phyloP scores from a whole-genome alignment of 2,888 invertebrate species.

The Ypsolopha sequella region DNA sequence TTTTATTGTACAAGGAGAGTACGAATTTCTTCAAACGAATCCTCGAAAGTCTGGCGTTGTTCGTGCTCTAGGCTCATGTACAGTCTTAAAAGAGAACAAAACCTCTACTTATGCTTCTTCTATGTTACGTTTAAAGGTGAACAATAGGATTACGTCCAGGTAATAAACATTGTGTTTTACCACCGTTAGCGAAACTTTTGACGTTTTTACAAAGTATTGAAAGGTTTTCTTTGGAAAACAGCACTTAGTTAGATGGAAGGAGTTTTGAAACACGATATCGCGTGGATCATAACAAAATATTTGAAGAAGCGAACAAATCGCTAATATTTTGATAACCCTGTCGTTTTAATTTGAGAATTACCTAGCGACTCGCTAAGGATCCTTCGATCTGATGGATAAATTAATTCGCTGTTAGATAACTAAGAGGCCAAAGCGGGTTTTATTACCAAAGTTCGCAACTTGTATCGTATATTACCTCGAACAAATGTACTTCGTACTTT shows the following conservation, averaged over 20 bases:
- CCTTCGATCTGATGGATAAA: too few relatives aligned
- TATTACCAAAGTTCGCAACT: too few relatives aligned
- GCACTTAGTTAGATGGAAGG: slow-evolving; percentile 2
- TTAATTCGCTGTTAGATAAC: too few relatives aligned
- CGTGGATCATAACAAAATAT: slow-evolving; percentile 36
- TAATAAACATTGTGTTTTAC: slow-evolving; percentile 34
- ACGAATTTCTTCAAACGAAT: too few relatives aligned
- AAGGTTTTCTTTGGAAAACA: slow-evolving; percentile 4
- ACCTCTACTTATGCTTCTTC: not conserved
- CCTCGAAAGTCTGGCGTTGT: too few relatives aligned
- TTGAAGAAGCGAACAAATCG: slow-evolving; percentile 24
- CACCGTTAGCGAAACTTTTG: slow-evolving; percentile 34
- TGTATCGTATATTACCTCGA: too few relatives aligned
- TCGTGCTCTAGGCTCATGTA: too few relatives aligned
- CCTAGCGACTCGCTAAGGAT: not conserved
- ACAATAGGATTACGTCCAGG: slow-evolving; percentile 14
- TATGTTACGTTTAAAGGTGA: not conserved
- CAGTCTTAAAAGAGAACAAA: not conserved
- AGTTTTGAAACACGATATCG: slow-evolving; percentile 17
- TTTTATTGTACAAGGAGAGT: too few relatives aligned
- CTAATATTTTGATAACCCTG: slow-evolving; percentile 25
- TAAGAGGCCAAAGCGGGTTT: too few relatives aligned
- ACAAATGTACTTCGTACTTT: not conserved
- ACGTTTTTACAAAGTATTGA: slow-evolving; percentile 40
- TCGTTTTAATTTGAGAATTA: not conserved